Conservation (phyloP, 2,888 invertebrate species). For the Drosophila prolongata region DNA sequence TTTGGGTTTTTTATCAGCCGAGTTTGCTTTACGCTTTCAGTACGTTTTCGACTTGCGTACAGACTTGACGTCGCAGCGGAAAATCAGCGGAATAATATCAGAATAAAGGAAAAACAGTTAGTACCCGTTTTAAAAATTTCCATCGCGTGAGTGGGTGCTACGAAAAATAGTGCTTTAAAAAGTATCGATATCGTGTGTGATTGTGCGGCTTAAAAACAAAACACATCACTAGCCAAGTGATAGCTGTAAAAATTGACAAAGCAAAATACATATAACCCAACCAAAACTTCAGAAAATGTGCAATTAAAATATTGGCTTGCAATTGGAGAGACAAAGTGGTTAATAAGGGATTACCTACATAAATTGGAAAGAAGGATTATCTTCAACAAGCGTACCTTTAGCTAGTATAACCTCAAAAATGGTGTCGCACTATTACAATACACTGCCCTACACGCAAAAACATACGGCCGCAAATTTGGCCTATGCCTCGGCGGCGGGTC, state of each 20-base stretch:
- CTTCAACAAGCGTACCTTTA: slow-evolving; percentile 1
- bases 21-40: slow-evolving; percentile 58
- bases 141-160: slow-evolving; percentile 43
- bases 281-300: slow-evolving; percentile 59
- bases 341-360: slow-evolving; percentile 1
- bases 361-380: not conserved
- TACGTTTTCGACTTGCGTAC: slow-evolving; percentile 62
- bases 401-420: slow-evolving; percentile 82
- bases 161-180: slow-evolving; percentile 25
- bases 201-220: slow-evolving; percentile 6
- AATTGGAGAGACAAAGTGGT: slow-evolving; percentile 9
- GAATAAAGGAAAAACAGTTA: slow-evolving; percentile 6
- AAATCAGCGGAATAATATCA: slow-evolving; percentile 45
- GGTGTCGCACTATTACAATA: slow-evolving; percentile 89
- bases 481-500: slow-evolving; percentile 82
- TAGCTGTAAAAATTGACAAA: slow-evolving; percentile 36
- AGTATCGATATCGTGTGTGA: slow-evolving; percentile 19
- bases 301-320: slow-evolving; percentile 21
- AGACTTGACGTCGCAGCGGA: slow-evolving; percentile 63
- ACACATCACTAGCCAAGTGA: slow-evolving; percentile 23
- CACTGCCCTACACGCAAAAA: slow-evolving; percentile 88
- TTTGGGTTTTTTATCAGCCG: slow-evolving; percentile 67
- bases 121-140: not conserved
- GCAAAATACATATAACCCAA: slow-evolving; percentile 13
- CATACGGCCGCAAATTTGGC: slow-evolving; percentile 87